Conservation (phyloP, 1,140 invertebrate species). For the Geopemphigus sp. region DNA sequence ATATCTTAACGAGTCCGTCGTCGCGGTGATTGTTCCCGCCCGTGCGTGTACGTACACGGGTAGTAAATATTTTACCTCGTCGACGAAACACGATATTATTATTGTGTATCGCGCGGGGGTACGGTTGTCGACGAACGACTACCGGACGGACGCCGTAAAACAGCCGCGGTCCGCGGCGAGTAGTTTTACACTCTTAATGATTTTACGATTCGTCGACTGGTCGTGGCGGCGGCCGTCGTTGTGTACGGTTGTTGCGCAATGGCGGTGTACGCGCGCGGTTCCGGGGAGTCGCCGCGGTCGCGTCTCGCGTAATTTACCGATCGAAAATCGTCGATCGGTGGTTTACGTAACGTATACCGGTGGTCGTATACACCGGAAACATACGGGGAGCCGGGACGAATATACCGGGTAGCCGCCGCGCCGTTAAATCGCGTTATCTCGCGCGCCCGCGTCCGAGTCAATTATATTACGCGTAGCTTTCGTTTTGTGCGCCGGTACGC, state of each 20-base stretch:
- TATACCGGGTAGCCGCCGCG: no score
- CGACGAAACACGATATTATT: not conserved
- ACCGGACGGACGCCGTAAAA: no score
- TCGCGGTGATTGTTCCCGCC: not conserved
- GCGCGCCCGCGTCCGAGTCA: not conserved
- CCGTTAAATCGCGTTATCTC: no score
- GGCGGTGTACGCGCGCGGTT: no score
- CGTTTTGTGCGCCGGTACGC: slow-evolving; percentile 22
- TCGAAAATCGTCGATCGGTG: not conserved
- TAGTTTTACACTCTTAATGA: no score
- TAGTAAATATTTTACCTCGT: no score
- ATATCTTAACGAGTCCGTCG: slow-evolving; percentile 7
- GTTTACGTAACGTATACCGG: not conserved
- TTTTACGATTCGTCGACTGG: no score
- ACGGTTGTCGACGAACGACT: no score
- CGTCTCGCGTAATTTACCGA: not conserved
- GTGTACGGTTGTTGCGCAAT: no score
- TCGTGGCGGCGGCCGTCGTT: no score
- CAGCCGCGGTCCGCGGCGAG: no score
- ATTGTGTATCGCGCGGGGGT: no score
- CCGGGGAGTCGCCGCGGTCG: not conserved
- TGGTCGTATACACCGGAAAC: not conserved
- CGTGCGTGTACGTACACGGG: not conserved
- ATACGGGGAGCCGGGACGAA: not conserved
- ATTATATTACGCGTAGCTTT: slow-evolving; percentile 8